These are phyloP conservation scores for Acromyrmex charruanus DNA, from an alignment of 1,140 invertebrate species.

Conservation along the genomic window DNA sequence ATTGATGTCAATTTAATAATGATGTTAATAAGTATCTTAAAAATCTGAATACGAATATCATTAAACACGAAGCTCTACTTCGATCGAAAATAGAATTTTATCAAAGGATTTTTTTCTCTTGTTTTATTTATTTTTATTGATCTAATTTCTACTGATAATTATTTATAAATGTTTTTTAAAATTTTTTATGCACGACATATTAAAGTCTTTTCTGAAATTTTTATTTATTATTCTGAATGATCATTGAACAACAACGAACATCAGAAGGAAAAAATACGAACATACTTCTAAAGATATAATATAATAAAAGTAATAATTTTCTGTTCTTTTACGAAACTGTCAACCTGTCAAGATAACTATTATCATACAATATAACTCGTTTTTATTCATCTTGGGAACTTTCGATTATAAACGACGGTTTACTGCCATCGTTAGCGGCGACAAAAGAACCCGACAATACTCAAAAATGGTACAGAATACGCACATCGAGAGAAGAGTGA, in stretches of 20 bases:
- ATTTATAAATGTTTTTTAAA: neutral
- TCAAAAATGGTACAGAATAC: conserved; percentile 7
- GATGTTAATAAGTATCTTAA: too few relatives aligned
- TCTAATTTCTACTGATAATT: too few relatives aligned
- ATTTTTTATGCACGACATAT: neutral
- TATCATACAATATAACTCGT: conserved; percentile 16
- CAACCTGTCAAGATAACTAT: neutral
- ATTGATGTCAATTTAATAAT: too few relatives aligned
- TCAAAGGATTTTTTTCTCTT: too few relatives aligned
- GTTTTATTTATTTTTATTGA: too few relatives aligned
- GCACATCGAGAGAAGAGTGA: conserved; percentile 2
- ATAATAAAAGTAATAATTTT: neutral
- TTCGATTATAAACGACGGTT: conserved; percentile 39
- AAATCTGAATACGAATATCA: too few relatives aligned
- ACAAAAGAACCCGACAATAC: conserved; percentile 33
- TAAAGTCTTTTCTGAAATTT: neutral
- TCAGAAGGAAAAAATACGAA: neutral
- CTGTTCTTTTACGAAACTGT: neutral
- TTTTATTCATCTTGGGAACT: conserved; percentile 34
- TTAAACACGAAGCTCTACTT: too few relatives aligned
- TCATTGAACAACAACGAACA: neutral
- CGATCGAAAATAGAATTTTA: too few relatives aligned
- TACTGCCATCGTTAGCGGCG: neutral
- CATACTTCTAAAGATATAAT: neutral
- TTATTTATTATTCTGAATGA: neutral